A percentile compares a stretch with the other conserved stretches of the same genome.
These are phyloP conservation scores for Diarsia rubi DNA, from an alignment of 2,888 invertebrate genomes.

Conservation along the genomic window DNA sequence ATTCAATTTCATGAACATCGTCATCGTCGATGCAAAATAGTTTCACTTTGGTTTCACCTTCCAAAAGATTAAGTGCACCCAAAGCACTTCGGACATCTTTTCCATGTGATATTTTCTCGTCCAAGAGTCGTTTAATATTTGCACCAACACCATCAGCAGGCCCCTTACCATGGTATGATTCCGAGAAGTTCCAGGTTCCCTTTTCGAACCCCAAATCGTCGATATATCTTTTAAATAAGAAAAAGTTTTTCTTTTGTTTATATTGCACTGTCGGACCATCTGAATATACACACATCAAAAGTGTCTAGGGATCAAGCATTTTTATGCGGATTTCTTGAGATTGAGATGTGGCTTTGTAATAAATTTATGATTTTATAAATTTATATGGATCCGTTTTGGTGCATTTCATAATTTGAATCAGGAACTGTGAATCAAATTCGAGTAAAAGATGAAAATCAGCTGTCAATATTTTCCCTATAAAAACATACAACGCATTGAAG, in stretches of 20 bases:
- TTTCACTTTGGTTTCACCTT: constrained; percentile 13
- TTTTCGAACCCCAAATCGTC: constrained; percentile 16
- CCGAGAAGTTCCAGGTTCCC: constrained; percentile 21
- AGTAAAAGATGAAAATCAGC: too few relatives aligned
- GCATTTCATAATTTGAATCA: too few relatives aligned
- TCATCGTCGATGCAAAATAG: constrained; percentile 13
- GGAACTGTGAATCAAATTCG: too few relatives aligned
- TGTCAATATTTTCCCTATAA: too few relatives aligned
- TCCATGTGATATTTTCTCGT: constrained; percentile 17
- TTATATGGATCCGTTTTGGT: too few relatives aligned
- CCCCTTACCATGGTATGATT: constrained; percentile 19
- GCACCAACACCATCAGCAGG: constrained; percentile 22
- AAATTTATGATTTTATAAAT: too few relatives aligned
- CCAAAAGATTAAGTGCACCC: constrained; percentile 9
- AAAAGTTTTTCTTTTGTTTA: constrained; percentile 20
- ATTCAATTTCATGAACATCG: constrained; percentile 11
- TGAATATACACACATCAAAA: too few relatives aligned
- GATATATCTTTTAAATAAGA: constrained; percentile 18
- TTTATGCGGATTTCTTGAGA: too few relatives aligned
- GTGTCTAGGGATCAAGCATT: too few relatives aligned
- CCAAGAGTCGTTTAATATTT: constrained; percentile 18
- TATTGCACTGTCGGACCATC: constrained; percentile 7
- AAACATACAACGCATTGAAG: too few relatives aligned
- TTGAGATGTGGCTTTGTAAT: too few relatives aligned
- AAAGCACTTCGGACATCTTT: constrained; percentile 6